Conservation (phyloP, 2,888 invertebrate genomes). For the Silvanus unidentatus region DNA sequence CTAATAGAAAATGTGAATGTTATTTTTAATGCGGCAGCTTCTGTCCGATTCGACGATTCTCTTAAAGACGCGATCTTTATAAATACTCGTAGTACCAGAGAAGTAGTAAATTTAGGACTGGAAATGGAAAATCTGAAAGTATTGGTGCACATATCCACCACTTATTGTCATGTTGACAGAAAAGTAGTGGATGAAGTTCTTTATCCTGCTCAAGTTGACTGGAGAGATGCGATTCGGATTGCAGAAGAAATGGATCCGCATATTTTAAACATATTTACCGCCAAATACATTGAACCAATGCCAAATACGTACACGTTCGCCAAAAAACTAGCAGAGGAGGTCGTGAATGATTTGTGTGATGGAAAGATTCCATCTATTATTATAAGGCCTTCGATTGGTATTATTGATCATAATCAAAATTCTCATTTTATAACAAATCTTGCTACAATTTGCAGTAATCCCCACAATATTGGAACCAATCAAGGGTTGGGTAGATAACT, state of each 20-base stretch:
- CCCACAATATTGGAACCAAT: constrained; percentile 20
- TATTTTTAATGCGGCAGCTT: constrained; percentile 75
- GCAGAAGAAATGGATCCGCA: constrained; percentile 58
- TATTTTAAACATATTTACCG: constrained; percentile 52
- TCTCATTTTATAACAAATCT: background rate
- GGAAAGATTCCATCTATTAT: constrained; percentile 68
- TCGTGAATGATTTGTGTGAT: constrained; percentile 56
- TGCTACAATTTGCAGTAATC: constrained; percentile 20
- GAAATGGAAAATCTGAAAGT: constrained; percentile 50
- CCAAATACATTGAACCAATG: constrained; percentile 57
- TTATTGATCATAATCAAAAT: constrained; percentile 17
- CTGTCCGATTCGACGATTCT: constrained; percentile 78
- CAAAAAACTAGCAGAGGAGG: constrained; percentile 80
- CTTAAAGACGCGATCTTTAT: constrained; percentile 59
- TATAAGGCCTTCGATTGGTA: constrained; percentile 84
- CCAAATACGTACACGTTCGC: constrained; percentile 92
- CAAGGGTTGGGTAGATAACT: constrained; percentile 76
- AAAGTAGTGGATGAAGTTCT: constrained; percentile 67
- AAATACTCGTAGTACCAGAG: constrained; percentile 63
- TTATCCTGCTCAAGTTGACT: constrained; percentile 64
- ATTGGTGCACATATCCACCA: constrained; percentile 79
- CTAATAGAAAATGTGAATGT: constrained; percentile 58
- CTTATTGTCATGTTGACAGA: constrained; percentile 74
- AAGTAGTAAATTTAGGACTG: constrained; percentile 56
- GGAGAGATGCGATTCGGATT: constrained; percentile 60